Base-by-base conservation (phyloP, 2,888 invertebrate genomes). In the Noctuana brunneofusca region DNA sequence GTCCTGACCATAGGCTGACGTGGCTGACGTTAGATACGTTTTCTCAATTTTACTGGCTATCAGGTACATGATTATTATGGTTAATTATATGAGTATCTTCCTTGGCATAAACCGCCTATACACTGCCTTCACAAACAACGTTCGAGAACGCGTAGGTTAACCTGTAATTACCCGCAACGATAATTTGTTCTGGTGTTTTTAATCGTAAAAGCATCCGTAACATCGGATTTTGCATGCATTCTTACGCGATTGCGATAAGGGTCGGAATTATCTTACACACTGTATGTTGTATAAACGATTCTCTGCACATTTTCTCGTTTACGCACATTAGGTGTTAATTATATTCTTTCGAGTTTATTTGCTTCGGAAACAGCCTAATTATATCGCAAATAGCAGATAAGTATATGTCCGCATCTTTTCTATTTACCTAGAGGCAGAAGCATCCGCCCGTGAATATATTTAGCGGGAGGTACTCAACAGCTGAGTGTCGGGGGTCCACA, bases 381-480 rank as follows among this genome's bases (percentile, higher is more conserved):
- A 64, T 63, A 69, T 66, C 66, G 66, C 62, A 74, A 71, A 67
- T 66, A 55, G 30, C 55, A 43, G 24, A 41, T 55, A 18, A 48
- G 38, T 55, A n/a, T 38, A 55, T 24, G 27, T 27, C 62, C 64
- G 68, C 54, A 64, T 62, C 41, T 69, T 72, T 71, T 68, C 65
- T 66, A 66, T 74, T 68, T 67, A 66, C 64, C 69, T 71, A 71
- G 69, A 71, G 67, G 66, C 52, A 57, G 8, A 64, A 30, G 64
- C 69, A 71, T 65, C 63, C 58, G 63, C 63, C 67, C 67, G 66
- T 70, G 58, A 68, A 74, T 72, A 64, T 2, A 74, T 70, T 68
- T 55, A 35, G 27, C 18, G 22, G 20, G 38, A 62, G 16, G 53
- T 32, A 46, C 41, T 59, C 18, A 53, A 22, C 32, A 30, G 9